phyloP scores from a whole-genome alignment of 1,140 invertebrate genomes.

The Cydia pomonella region DNA sequence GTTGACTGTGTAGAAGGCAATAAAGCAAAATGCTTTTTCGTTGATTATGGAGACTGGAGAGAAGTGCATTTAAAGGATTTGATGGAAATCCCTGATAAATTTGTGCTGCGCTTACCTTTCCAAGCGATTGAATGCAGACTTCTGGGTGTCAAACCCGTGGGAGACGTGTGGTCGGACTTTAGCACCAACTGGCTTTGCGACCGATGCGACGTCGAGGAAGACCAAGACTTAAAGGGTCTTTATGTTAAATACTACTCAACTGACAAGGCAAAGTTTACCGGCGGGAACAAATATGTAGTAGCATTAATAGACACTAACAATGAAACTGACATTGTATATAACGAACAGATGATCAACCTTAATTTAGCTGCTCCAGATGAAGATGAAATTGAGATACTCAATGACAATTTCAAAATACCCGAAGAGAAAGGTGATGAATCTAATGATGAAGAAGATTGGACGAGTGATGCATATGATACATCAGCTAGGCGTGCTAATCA shows the following conservation, averaged over 20 bases:
- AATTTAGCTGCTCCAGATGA: slow-evolving; percentile 57
- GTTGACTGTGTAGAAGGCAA: slow-evolving; percentile 53
- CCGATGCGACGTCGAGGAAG: slow-evolving; percentile 51
- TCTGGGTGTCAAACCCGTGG: slow-evolving; percentile 60
- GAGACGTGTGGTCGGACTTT: slow-evolving; percentile 63
- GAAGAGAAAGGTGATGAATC: slow-evolving; percentile 25
- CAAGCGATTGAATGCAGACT: slow-evolving; percentile 77
- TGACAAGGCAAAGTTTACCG: slow-evolving; percentile 59
- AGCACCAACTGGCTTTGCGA: slow-evolving; percentile 66
- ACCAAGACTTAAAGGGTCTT: slow-evolving; percentile 57
- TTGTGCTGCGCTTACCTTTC: slow-evolving; percentile 68
- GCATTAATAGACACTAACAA: slow-evolving; percentile 62
- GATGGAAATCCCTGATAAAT: slow-evolving; percentile 56
- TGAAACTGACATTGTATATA: slow-evolving; percentile 59
- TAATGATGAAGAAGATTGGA: slow-evolving; percentile 41
- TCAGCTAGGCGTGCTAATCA: neutral
- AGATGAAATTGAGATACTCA: slow-evolving; percentile 56
- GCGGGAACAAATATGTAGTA: slow-evolving; percentile 69
- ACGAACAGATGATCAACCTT: slow-evolving; percentile 62
- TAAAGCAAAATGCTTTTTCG: slow-evolving; percentile 72
- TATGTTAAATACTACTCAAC: slow-evolving; percentile 67
- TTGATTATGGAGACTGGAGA: slow-evolving; percentile 72
- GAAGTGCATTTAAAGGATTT: slow-evolving; percentile 53
- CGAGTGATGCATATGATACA: slow-evolving; percentile 9
- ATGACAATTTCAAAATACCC: slow-evolving; percentile 36